Evolutionary conservation across 2,888 invertebrate species (phyloP).

Genomic region (Mythimna ferrago): DNA sequence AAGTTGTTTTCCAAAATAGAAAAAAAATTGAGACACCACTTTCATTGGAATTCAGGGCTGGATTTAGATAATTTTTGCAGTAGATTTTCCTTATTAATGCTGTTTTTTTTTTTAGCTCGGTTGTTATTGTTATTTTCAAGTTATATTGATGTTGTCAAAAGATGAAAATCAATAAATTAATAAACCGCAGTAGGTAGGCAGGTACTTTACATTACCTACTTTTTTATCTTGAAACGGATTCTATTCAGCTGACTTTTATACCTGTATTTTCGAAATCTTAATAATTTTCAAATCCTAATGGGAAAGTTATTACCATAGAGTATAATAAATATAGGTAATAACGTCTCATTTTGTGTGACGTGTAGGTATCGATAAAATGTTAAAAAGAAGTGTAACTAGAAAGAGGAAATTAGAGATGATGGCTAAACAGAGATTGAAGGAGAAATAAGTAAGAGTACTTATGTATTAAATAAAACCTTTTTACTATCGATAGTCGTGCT

Average conservation of each 20-base stretch:
- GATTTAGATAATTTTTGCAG: not conserved
- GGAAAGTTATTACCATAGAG: not conserved
- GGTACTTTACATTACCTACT: not conserved
- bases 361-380: not conserved
- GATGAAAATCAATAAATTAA: not conserved
- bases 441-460: too few species aligned
- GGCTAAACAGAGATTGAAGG: not conserved
- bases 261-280: not conserved
- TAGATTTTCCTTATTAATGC: not conserved
- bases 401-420: not conserved
- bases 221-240: too few species aligned
- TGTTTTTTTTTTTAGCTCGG: too few species aligned
- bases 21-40: not conserved
- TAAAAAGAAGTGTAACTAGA: not conserved
- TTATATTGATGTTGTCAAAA: not conserved
- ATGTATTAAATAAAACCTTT: not conserved
- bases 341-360: not conserved
- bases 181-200: not conserved
- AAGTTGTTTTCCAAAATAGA: not conserved
- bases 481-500: not conserved
- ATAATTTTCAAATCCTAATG: not conserved
- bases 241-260: not conserved
- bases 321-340: too few species aligned
- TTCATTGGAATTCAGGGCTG: not conserved
- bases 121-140: not conserved